Conservation (phyloP, 2,888 invertebrate species). For the Drosophila cracens region DNA sequence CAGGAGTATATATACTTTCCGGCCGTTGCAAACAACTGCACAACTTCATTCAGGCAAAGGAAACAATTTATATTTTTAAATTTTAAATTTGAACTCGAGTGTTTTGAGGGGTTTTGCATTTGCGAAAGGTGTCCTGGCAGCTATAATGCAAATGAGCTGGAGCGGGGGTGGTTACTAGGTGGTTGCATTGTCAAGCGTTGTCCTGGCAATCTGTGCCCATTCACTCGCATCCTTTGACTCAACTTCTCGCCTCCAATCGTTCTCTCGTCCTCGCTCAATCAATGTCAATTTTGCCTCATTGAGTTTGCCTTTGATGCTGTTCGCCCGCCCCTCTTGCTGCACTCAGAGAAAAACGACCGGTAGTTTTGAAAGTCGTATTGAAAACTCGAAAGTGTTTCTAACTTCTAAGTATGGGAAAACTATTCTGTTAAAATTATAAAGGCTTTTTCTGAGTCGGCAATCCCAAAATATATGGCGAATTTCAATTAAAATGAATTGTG, state of each 20-base stretch:
- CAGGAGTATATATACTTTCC: neutral
- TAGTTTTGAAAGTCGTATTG: neutral
- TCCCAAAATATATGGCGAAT: neutral
- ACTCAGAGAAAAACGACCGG: neutral
- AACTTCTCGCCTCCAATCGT: neutral
- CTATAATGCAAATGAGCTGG: neutral
- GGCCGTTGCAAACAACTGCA: neutral
- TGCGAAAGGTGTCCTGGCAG: slow-evolving; percentile 36
- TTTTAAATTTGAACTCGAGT: neutral
- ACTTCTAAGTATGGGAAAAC: neutral
- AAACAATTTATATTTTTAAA: neutral
- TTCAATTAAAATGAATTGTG: neutral
- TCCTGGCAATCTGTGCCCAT: slow-evolving; percentile 54
- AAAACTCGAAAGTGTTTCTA: neutral
- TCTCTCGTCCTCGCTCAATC: slow-evolving; percentile 66
- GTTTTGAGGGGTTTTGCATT: slow-evolving; percentile 15
- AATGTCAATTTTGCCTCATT: slow-evolving; percentile 62
- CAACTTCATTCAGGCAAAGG: neutral
- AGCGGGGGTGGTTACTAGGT: neutral
- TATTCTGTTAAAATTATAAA: neutral
- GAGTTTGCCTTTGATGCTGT: slow-evolving; percentile 49
- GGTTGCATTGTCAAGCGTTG: slow-evolving; percentile 23
- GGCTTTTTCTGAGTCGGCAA: neutral
- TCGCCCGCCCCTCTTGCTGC: neutral
- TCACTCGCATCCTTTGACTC: slow-evolving; percentile 40